Percentiles rank a stretch among this genome's conserved stretches.
phyloP scores from a whole-genome alignment of 2,888 invertebrate species.

The Xanthostigma xanthostigma region DNA sequence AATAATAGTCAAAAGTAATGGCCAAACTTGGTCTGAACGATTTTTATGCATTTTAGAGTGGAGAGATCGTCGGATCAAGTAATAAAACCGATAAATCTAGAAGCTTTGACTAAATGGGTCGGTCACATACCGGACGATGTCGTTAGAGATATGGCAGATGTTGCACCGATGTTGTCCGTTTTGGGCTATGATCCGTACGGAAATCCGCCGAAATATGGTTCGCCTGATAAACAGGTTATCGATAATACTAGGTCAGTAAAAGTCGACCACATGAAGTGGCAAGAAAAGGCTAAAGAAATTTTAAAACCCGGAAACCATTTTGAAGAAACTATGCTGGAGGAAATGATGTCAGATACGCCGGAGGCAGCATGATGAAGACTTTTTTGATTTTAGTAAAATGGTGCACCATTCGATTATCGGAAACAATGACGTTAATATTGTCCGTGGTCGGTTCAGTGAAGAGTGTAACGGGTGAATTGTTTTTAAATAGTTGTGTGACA shows the following conservation, averaged over 20 bases:
- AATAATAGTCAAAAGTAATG: not conserved
- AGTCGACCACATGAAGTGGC: constrained; percentile 26
- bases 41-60: constrained; percentile 46
- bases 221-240: constrained; percentile 61
- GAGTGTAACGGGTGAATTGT: too few species aligned
- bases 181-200: constrained; percentile 91
- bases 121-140: constrained; percentile 83
- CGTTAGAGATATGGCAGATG: constrained; percentile 76
- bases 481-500: too few species aligned
- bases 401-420: too few species aligned
- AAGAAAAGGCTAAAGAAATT: constrained; percentile 28
- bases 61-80: constrained; percentile 98
- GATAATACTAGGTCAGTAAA: constrained; percentile 41
- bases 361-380: not conserved
- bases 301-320: constrained; percentile 16
- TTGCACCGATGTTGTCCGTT: constrained; percentile 88
- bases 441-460: too few species aligned
- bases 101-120: constrained; percentile 88
- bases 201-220: constrained; percentile 91
- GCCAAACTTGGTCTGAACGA: too few species aligned
- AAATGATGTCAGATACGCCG: constrained; percentile 2
- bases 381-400: too few species aligned
- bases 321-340: constrained; percentile 1
- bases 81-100: constrained; percentile 93
- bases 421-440: too few species aligned